Base-by-base conservation (phyloP, 2,797 vertebrate species). In the Strix occidentalis region DNA sequence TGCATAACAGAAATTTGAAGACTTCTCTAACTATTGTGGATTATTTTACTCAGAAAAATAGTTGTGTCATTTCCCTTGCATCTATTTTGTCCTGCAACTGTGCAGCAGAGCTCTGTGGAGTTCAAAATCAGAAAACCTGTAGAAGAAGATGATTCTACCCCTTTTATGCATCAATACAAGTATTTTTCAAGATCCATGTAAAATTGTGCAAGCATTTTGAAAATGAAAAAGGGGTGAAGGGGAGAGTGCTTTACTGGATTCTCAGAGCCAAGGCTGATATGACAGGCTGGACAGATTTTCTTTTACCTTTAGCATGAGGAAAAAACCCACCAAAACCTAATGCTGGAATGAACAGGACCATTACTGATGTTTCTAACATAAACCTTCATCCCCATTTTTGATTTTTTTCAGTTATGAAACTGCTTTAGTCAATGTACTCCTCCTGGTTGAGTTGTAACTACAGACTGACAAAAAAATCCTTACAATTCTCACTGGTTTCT, bases 291-390 rank as follows among this genome's bases (percentile, higher is more conserved):
- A 56, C 26, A 64, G 77, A 19, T 51, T 50, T 74, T 56, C 46
- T 77, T 81, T 46, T 21, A 43, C 33, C 54, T 56, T 70, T 26
- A 33, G 63, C 11, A 25, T 35, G 12, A 56, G 64, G 24, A 45
- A 13, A 70, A 56, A 66, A 4, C 2, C 28, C 13, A 48, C n/a
- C 5, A 3, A 65, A 71, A 51, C 7, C 21, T 28, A 81, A 7
- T 0, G 7, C 50, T 35, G 48, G 31, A 71, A 48, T 3, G 1
- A 87, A 75, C 1, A 56, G 19, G 25, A 70, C n/a, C 5, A 5
- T 51, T 57, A 24, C 39, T 13, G 25, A 46, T 46, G 10, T 26
- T 80, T 84, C 79, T 33, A 84, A 46, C 56, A 87, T 35, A 78
- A 83, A n/a, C 37, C 33, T 83, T 50, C 29, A 66, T 3, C 29